Evolutionary conservation across 2,113 vertebrate species (phyloP).

Genomic region (Thermophis baileyi): DNA sequence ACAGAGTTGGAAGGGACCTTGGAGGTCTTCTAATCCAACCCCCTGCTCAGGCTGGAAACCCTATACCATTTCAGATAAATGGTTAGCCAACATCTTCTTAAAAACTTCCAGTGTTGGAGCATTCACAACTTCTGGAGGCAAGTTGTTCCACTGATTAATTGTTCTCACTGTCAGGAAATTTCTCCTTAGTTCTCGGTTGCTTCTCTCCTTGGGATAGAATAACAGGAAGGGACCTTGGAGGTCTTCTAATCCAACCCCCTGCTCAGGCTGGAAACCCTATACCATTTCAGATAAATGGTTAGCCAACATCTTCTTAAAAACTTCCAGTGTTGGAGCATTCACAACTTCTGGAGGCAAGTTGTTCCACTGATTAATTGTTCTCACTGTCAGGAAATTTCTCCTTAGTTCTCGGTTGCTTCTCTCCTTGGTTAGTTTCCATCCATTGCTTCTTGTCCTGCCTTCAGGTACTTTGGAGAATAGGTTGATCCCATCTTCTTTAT

Average conservation of each 20-base stretch:
- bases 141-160: not conserved
- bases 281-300: not conserved
- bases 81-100: no score
- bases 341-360: no score
- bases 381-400: not conserved
- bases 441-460: no score
- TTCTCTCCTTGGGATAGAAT: not conserved
- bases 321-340: no score
- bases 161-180: not conserved
- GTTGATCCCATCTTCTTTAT: fast-evolving
- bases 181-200: not conserved
- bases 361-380: not conserved
- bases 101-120: no score
- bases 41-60: not conserved
- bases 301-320: no score
- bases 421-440: not conserved
- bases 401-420: not conserved
- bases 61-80: not conserved
- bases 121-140: no score
- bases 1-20: not conserved
- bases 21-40: not conserved
- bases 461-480: no score
- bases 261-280: not conserved
- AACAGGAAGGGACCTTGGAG: not conserved
- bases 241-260: not conserved